Base-by-base conservation (phyloP, 1,140 invertebrate species). In the Aphelenchoides besseyi region DNA sequence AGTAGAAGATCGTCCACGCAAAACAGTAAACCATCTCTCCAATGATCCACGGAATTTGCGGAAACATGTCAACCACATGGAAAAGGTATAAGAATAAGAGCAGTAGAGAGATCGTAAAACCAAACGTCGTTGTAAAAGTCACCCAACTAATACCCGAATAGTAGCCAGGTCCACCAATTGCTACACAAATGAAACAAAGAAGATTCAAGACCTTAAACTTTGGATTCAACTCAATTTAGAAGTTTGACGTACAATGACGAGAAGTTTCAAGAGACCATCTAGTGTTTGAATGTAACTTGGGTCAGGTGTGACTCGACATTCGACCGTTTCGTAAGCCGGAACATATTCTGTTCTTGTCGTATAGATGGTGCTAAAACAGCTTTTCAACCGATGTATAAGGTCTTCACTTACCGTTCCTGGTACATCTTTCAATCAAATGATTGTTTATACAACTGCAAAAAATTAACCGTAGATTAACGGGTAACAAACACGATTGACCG, bases 1-100 rank as follows among this genome's bases (percentile, higher is more conserved):
- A 83, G 59, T 84, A 83, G 75, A 83, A 83, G 30, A 83, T 85
- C 8, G 78, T 80, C 82, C 82, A 83, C 0, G 77, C 74, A 53
- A 83, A 84, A 57, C 82, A 83, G 62, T 77, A 78, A 29, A 80
- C 64, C 76, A 78, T 78, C 61, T 78, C 75, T 66, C 73, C 8
- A 32, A 83, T 72, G 64, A 83, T 84, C 80, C 83, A 84, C 1
- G 83, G 83, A n/a, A 83, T 70, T 9, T 83, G 72, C 2, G 69
- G 68, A n/a, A 77, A 26, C 18, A 29, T 59, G 63, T 83, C 82
- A 12, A 83, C 83, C 3, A 83, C 70, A 53, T 81, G 76, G 62
- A 84, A 83, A 2, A 83, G 63, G 61, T 83, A 83, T 2, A 83
- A 72, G 33, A 80, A 62, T 3, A 83, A 63, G 26, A 83, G 81